Evolutionary conservation across 2,113 vertebrate genomes (phyloP).

Genomic region (Protomyctophum bolini): DNA sequence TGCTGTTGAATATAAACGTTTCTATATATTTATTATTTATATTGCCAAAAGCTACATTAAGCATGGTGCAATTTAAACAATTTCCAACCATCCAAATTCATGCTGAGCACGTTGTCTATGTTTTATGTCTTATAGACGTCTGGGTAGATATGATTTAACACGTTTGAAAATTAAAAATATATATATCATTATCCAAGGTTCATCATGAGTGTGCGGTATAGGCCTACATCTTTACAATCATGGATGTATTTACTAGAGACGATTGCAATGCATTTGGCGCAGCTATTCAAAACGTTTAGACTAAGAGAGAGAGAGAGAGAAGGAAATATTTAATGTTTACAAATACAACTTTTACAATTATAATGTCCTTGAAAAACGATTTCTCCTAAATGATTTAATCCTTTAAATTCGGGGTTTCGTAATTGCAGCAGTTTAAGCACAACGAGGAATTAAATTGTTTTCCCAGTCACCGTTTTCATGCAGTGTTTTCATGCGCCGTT

Average conservation of each 20-base stretch:
- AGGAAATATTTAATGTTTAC: slow-evolving; percentile 98
- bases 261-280: slow-evolving; percentile 78
- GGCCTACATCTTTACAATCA: slow-evolving; percentile 82
- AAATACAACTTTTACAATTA: slow-evolving; percentile 90
- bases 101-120: slow-evolving; percentile 89
- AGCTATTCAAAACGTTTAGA: slow-evolving; percentile 84
- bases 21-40: slow-evolving; percentile 99
- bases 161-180: slow-evolving; percentile 72
- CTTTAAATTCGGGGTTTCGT: slow-evolving; percentile 21
- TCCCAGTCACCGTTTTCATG: too few species aligned
- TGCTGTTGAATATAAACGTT: slow-evolving; percentile 99
- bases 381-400: slow-evolving; percentile 54
- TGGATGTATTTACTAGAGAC: slow-evolving; percentile 79
- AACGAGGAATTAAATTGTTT: too few species aligned
- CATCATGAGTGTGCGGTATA: slow-evolving; percentile 78
- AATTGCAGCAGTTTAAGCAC: not conserved
- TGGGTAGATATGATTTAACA: slow-evolving; percentile 82
- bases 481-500: too few species aligned
- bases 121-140: slow-evolving; percentile 85
- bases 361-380: slow-evolving; percentile 61
- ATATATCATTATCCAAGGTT: slow-evolving; percentile 80
- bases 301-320: slow-evolving; percentile 85
- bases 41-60: slow-evolving; percentile 93
- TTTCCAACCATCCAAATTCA: slow-evolving; percentile 88
- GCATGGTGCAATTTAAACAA: slow-evolving; percentile 93